Conservation (phyloP, 2,888 invertebrate genomes). For the Lissonota sp. region DNA sequence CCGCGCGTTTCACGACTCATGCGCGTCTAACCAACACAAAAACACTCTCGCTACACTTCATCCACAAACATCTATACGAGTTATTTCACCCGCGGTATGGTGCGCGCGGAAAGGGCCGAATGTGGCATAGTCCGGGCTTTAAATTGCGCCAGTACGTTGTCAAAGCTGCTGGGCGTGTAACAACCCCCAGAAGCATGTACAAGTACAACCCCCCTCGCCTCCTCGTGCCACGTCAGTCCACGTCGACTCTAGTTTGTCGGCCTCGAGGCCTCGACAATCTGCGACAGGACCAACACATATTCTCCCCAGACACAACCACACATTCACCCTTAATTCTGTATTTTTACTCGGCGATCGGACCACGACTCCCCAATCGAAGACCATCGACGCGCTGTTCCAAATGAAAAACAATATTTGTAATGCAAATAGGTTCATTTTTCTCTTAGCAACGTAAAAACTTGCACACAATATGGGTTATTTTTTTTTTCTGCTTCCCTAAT, state of each 20-base stretch:
- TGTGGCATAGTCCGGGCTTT: background rate
- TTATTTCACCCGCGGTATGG: conserved; percentile 4
- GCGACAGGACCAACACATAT: background rate
- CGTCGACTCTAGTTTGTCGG: conserved; percentile 63
- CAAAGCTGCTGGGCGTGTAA: conserved; percentile 6
- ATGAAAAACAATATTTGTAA: no score
- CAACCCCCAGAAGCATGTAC: conserved; percentile 11
- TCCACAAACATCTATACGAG: conserved; percentile 6
- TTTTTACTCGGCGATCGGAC: no score
- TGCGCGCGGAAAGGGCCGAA: conserved; percentile 32
- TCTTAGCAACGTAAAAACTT: background rate
- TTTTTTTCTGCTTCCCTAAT: background rate
- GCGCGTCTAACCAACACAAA: background rate
- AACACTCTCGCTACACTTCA: conserved; percentile 25
- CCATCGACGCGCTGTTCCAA: no score
- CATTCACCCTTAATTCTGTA: no score
- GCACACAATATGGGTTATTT: background rate
- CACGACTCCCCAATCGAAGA: no score
- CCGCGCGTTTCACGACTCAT: background rate
- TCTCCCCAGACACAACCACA: background rate
- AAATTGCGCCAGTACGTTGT: background rate
- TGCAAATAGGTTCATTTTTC: no score
- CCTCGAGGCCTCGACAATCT: conserved; percentile 48
- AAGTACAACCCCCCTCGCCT: conserved; percentile 11
- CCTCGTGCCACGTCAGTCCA: conserved; percentile 57